Evolutionary conservation across 2,797 vertebrate genomes (phyloP).

Genomic region (Vultur gryphus): DNA sequence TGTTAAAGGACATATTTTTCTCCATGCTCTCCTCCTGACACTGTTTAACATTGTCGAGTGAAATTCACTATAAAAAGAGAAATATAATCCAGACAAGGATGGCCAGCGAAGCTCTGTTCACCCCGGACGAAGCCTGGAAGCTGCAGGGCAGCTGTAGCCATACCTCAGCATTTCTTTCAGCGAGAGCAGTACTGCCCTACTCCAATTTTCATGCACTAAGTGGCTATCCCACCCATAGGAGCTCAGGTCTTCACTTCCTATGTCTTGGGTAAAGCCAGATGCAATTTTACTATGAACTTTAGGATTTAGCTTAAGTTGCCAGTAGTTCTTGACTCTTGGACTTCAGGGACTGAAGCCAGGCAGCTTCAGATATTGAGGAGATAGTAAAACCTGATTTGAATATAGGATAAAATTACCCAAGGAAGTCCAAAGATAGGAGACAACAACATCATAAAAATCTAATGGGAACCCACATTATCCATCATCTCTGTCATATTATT

Average conservation of each 20-base stretch:
- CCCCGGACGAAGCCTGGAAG: neutral
- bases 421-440: neutral
- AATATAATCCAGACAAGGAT: neutral
- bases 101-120: neutral
- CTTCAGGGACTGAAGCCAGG: neutral
- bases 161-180: neutral
- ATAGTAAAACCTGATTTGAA: neutral
- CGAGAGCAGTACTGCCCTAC: rapidly evolving
- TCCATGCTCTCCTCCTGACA: neutral
- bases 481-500: neutral
- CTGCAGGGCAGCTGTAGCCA: neutral
- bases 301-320: neutral
- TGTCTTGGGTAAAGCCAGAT: neutral
- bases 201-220: neutral
- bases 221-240: neutral
- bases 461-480: neutral
- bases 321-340: neutral
- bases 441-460: neutral
- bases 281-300: neutral
- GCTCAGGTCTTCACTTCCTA: neutral
- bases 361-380: neutral
- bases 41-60: neutral
- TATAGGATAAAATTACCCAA: neutral
- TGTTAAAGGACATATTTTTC: neutral
- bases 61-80: neutral